Base-by-base conservation (phyloP, 2,888 invertebrate genomes). In the Dynastes tityus region DNA sequence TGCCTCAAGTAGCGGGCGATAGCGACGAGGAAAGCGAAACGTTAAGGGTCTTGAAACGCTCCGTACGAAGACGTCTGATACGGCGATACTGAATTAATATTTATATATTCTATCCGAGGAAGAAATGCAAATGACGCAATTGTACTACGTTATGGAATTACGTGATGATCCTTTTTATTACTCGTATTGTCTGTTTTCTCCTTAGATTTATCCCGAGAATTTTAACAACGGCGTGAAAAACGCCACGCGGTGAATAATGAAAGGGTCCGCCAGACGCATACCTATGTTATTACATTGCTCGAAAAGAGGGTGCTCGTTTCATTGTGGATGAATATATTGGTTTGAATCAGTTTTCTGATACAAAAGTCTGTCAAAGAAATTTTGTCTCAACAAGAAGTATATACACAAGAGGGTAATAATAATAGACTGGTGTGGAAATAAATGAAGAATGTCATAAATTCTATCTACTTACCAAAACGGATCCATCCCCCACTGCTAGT, bases 71-170 rank as follows among this genome's bases (percentile, higher is more conserved):
- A 74, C 40, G 73, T 45, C 73, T 74, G 45, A 45, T 45, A 8
- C 71, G 65, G 55, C 77, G 58, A 71, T 70, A 71, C 78, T 53
- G 80, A 81, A 82, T 83, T 82, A 83, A 83, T 83, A 83, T 83
- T 83, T 83, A 83, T 82, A 79, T 80, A 80, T 82, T 80, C 80
- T 80, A 79, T 82, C 80, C 82, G 82, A 81, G 81, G 82, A 82
- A 82, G 83, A 83, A 83, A 83, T 83, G 83, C 82, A 83, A 83
- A 83, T 82, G 81, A 80, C 82, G 82, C 82, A 81, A 83, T 83
- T 81, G 80, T 80, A 81, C 82, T 80, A 82, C 82, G 81, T 82
- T 82, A 80, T 80, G 81, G 82, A 82, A 82, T 82, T 82, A 82
- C 83, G 83, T 83, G 83, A 83, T 82, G 82, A 83, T 82, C 83